Conservation (phyloP, 2,113 vertebrate species). For the Paradoxurus hermaphroditus region DNA sequence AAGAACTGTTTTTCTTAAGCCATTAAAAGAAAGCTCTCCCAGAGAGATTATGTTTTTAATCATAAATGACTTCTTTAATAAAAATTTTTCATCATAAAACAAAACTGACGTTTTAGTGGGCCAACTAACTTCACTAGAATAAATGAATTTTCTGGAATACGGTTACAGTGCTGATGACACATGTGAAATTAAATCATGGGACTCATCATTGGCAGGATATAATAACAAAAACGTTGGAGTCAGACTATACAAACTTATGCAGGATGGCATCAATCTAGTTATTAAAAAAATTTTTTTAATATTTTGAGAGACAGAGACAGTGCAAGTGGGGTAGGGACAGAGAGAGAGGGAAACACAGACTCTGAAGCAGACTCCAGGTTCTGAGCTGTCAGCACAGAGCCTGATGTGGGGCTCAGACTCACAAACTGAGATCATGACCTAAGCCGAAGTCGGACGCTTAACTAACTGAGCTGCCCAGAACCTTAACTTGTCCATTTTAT, state of each 20-base stretch:
- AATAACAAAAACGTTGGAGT: background rate
- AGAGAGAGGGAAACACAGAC: too few species aligned
- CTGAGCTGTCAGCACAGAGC: too few species aligned
- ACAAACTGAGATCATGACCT: too few species aligned
- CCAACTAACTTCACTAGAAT: background rate
- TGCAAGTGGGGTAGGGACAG: too few species aligned
- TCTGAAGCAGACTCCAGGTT: too few species aligned
- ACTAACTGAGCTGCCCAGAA: too few species aligned
- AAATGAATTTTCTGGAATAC: background rate
- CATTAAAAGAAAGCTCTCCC: background rate
- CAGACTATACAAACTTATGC: background rate
- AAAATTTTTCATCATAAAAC: conserved; percentile 1
- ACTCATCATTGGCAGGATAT: background rate
- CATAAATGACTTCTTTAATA: conserved; percentile 20
- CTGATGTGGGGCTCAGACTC: too few species aligned
- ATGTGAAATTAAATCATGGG: background rate
- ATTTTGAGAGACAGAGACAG: too few species aligned
- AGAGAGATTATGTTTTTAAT: background rate
- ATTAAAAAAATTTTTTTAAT: background rate
- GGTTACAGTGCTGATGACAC: background rate
- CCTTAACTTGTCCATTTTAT: too few species aligned
- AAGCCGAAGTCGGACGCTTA: too few species aligned
- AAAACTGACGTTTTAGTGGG: background rate
- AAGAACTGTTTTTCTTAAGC: background rate
- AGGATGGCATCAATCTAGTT: background rate